phyloP scores from a whole-genome alignment of 2,797 vertebrate species.

The Streptopelia turtur region DNA sequence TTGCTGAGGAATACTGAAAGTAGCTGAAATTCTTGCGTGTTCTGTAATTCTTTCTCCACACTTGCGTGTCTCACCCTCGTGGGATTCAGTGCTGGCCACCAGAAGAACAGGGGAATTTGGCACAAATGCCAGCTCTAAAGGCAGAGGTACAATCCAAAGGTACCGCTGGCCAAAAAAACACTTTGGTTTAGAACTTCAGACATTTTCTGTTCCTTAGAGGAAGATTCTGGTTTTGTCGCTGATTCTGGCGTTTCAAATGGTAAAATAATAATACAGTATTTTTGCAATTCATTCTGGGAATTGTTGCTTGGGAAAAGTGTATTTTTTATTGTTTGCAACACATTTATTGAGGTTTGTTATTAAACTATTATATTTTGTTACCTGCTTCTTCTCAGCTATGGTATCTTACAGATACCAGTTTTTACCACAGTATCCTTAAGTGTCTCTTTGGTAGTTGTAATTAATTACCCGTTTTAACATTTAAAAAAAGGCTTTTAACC shows the following conservation, averaged over 20 bases:
- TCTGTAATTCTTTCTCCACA: background rate
- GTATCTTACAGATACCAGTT: accelerated
- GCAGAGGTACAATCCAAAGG: background rate
- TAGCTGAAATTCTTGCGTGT: background rate
- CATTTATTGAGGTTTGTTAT: accelerated
- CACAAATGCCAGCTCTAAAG: background rate
- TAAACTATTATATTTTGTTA: accelerated
- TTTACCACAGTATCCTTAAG: background rate
- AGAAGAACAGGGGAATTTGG: background rate
- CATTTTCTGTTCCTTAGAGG: background rate
- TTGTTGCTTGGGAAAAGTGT: background rate
- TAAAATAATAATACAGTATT: too few relatives aligned
- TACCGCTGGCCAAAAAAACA: background rate
- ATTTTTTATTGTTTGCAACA: accelerated
- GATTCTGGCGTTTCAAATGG: background rate
- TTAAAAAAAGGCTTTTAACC: accelerated
- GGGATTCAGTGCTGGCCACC: background rate
- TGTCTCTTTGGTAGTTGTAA: accelerated
- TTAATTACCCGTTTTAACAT: accelerated
- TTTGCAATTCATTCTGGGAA: background rate
- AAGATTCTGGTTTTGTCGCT: background rate
- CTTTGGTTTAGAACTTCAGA: background rate
- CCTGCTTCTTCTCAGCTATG: background rate
- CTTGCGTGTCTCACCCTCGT: accelerated
- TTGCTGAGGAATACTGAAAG: background rate